phyloP scores from a whole-genome alignment of 2,113 vertebrate genomes.

The Neolamprologus modestus region DNA sequence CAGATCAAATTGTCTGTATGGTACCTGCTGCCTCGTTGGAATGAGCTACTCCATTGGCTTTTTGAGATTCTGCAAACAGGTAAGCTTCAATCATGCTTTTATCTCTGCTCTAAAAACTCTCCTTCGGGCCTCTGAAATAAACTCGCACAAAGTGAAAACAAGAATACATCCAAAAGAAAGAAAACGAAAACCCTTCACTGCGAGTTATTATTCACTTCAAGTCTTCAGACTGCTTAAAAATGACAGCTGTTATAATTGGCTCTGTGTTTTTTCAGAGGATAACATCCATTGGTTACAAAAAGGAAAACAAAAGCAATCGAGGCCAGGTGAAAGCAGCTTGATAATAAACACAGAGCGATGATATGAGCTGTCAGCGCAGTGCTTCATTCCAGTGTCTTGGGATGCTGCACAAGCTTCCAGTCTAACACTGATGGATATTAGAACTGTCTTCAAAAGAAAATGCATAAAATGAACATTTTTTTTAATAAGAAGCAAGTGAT shows the following conservation, averaged over 20 bases:
- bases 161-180: neutral
- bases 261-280: conserved; percentile 29
- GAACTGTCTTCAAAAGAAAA: conserved; percentile 50
- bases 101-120: neutral
- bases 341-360: conserved; percentile 54
- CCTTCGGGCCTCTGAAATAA: neutral
- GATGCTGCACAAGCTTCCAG: conserved; percentile 28
- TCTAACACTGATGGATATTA: conserved; percentile 54
- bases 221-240: conserved; percentile 20
- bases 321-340: conserved; percentile 41
- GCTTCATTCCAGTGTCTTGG: conserved; percentile 13
- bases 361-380: conserved; percentile 48
- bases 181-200: neutral
- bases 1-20: conserved; percentile 88
- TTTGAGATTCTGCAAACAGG: conserved; percentile 97
- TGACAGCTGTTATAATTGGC: conserved; percentile 46
- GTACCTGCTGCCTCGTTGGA: conserved; percentile 88
- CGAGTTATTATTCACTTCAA: conserved; percentile 4
- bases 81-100: conserved; percentile 47
- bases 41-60: conserved; percentile 93
- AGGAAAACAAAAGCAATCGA: conserved; percentile 29
- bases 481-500: conserved; percentile 16
- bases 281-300: conserved; percentile 18
- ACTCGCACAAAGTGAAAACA: neutral
- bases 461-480: conserved; percentile 11